Evolutionary conservation across 2,888 invertebrate genomes (phyloP), one percentile per base, ranked within the genome.

Genomic region (Perdita meconis): DNA sequence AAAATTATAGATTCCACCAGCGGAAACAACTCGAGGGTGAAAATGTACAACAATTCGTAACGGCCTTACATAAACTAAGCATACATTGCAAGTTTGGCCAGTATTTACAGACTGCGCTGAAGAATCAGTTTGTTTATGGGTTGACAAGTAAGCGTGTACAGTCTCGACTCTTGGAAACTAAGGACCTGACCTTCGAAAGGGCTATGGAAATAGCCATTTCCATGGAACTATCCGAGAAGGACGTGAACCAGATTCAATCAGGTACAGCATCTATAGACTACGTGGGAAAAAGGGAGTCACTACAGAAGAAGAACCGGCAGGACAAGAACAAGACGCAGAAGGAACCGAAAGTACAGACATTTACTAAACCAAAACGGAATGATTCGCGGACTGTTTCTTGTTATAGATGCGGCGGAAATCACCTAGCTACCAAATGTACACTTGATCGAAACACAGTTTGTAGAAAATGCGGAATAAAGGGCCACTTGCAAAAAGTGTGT

Each of bases 331-430:
- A n/a, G n/a, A 2, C 42, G 13, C 4, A 42, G 13, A 42, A 12
- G n/a, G n/a, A 4, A n/a, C 42, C 42, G 42, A 12, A 42, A n/a
- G n/a, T n/a, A n/a, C n/a, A n/a, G n/a, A n/a, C n/a, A n/a, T n/a
- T n/a, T n/a, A n/a, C n/a, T n/a, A n/a, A 10, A 1, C 13, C 40
- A 6, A 40, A 40, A 12, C 2, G 6, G n/a, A 30, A 30, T 30
- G 12, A 40, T 2, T 10, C 40, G 40, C 12, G n/a, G n/a, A n/a
- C n/a, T n/a, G n/a, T n/a, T n/a, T 13, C 40, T 3, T 10, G 2
- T 40, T 53, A 16, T 34, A 53, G 53, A 53, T 53, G 53, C 53
- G 30, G 53, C 3, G 53, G 30, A 53, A 30, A 8, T 24, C 53
- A 53, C 30, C 13, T 53, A 1, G 53, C 53, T 6, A 53, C 30